These are phyloP conservation scores for Autographa gamma DNA, from an alignment of 2,888 invertebrate species.

Conservation along the genomic window DNA sequence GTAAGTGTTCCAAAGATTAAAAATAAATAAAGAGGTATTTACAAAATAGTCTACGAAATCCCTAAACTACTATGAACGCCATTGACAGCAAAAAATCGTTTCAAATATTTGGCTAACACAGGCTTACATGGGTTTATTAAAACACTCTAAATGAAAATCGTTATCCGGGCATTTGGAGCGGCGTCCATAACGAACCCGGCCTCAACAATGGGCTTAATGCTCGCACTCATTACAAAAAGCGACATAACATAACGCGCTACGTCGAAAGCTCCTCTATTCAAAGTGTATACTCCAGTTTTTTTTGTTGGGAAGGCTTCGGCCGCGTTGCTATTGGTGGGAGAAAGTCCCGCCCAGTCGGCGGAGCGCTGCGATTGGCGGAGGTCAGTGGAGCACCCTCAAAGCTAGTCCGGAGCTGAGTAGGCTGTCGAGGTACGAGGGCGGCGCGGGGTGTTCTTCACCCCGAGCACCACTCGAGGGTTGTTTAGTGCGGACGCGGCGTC, in stretches of 20 bases:
- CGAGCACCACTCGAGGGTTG: constrained; percentile 89
- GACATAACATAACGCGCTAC: constrained; percentile 88
- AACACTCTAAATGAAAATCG: constrained; percentile 88
- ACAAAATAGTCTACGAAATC: constrained; percentile 37
- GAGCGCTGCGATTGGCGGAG: constrained; percentile 77
- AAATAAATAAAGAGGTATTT: constrained; percentile 31
- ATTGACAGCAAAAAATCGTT: constrained; percentile 60
- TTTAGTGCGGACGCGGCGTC: constrained; percentile 87
- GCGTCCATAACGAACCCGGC: constrained; percentile 87
- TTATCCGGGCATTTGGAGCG: constrained; percentile 86
- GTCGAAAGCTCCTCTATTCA: constrained; percentile 88
- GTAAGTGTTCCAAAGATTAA: constrained; percentile 11
- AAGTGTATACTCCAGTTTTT: constrained; percentile 88
- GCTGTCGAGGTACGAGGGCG: constrained; percentile 88
- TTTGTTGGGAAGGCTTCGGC: constrained; percentile 83
- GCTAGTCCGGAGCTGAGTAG: constrained; percentile 84
- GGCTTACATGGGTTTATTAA: constrained; percentile 86
- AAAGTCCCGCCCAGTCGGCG: constrained; percentile 80
- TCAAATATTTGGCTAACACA: constrained; percentile 74
- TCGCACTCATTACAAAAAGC: constrained; percentile 89
- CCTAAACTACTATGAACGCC: constrained; percentile 35
- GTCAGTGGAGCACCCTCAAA: constrained; percentile 85
- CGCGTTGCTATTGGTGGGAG: constrained; percentile 74
- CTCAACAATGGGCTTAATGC: constrained; percentile 89
- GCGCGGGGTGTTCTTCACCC: constrained; percentile 88